Base-by-base conservation (phyloP, 1,140 invertebrate genomes). In the Solen grandis region DNA sequence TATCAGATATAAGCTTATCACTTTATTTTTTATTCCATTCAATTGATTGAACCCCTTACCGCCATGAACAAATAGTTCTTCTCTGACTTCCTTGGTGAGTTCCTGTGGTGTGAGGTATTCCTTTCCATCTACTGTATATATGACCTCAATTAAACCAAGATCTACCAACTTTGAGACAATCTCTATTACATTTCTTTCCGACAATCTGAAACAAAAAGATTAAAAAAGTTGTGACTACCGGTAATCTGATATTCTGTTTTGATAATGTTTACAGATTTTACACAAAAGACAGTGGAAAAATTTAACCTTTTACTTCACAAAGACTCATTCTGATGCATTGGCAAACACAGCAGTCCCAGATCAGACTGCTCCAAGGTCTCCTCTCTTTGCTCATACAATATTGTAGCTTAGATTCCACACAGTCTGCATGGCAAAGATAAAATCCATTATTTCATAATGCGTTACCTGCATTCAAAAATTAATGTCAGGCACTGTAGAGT, bases 111-210 rank as follows among this genome's bases (percentile, higher is more conserved):
- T 99, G 1, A 99, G 93, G 92, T 99, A 99, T 91, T 99, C 98
- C 93, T 99, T 99, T 4, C 98, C 98, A 95, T 99, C 97, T 86
- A 94, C 96, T 1, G 98, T 99, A 90, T 98, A 99, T 63, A 99
- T 95, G 5, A 99, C 95, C 90, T 99, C 96, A 13, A 99, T 92
- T 36, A 97, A 91, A 89, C 97, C 97, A n/a, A 95, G 93, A 88
- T 98, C 95, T 57, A 97, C 94, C 57, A 99, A 92, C 90, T 97
- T 97, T 60, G 95, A 95, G 16, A 99, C 95, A 83, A 99, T 97
- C 94, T 99, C 98, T 73, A 99, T 94, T 88, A 98, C 99, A 92
- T 99, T 99, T 84, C 97, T 94, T 90, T 99, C 99, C 0, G 98
- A 99, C 57, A 99, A 94, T 89, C 98, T 99, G 91, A 77, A 93